A percentile compares a stretch with the other conserved stretches of the same genome.
These are phyloP conservation scores for Eristalis arbustorum DNA, from an alignment of 2,888 invertebrate genomes.

Conservation along the genomic window DNA sequence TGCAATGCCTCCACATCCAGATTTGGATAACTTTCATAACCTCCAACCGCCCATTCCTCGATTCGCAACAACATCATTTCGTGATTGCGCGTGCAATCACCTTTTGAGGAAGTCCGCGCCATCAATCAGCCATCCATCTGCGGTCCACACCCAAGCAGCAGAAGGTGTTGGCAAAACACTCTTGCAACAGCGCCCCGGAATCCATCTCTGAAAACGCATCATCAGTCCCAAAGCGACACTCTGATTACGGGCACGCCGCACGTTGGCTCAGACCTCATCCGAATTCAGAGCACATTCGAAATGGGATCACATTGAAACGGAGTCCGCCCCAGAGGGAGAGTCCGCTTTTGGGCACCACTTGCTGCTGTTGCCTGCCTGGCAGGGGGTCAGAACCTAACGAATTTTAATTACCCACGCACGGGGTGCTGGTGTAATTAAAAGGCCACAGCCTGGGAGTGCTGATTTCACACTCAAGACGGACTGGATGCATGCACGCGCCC, in stretches of 20 bases:
- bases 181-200: neutral
- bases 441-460: neutral
- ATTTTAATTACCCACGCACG: slow-evolving; percentile 28
- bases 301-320: neutral
- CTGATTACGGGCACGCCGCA: slow-evolving; percentile 14
- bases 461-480: neutral
- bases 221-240: slow-evolving; percentile 38
- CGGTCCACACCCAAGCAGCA: too few relatives aligned
- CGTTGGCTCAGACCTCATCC: neutral
- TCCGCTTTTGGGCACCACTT: neutral
- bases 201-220: neutral
- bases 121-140: too few relatives aligned
- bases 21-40: too few relatives aligned
- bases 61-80: too few relatives aligned
- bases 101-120: too few relatives aligned
- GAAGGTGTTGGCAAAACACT: neutral
- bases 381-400: neutral
- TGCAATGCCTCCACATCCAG: too few relatives aligned
- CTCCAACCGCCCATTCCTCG: too few relatives aligned
- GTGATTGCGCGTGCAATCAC: too few relatives aligned
- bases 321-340: neutral
- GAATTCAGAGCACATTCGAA: neutral
- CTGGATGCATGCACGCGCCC: neutral
- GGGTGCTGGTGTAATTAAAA: slow-evolving; percentile 31
- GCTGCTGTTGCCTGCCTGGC: neutral